Evolutionary conservation across 2,888 invertebrate species (phyloP).

Genomic region (Nebria salina): DNA sequence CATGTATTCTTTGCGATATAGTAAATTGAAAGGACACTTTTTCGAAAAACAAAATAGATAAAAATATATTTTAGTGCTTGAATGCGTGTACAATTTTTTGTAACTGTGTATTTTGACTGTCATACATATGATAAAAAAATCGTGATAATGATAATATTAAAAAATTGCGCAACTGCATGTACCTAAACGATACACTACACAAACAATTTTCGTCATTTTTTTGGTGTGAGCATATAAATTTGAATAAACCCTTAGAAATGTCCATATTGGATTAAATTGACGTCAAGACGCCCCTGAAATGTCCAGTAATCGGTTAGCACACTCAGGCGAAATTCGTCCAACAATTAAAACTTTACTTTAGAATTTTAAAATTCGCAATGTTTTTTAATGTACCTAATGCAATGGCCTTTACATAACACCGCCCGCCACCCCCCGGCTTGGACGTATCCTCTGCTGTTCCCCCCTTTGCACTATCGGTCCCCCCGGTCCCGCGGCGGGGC

Average conservation of each 20-base stretch:
- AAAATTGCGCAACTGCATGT: neutral
- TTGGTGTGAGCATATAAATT: neutral
- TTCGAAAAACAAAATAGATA: neutral
- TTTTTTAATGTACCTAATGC: conserved; percentile 8
- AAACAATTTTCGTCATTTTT: neutral
- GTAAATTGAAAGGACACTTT: neutral
- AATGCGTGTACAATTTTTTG: neutral
- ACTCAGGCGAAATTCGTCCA: neutral
- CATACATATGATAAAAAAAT: neutral
- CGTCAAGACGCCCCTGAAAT: neutral
- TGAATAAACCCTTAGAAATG: neutral
- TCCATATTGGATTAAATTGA: neutral
- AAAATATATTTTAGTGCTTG: neutral
- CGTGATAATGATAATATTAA: neutral
- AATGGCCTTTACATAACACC: conserved; percentile 42
- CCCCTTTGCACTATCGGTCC: conserved; percentile 9
- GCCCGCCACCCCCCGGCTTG: conserved; percentile 10
- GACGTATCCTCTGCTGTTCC: neutral
- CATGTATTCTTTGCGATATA: neutral
- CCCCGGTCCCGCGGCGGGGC: conserved; percentile 14
- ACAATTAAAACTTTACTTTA: neutral
- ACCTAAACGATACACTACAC: neutral
- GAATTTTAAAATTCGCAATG: neutral
- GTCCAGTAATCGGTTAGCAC: neutral
- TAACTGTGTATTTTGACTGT: neutral